Evolutionary conservation across 53 echinoderm and acorn worm genomes (phyloP), one percentile per base, ranked within the genome.

Genomic region (Echinometra lucunter): DNA sequence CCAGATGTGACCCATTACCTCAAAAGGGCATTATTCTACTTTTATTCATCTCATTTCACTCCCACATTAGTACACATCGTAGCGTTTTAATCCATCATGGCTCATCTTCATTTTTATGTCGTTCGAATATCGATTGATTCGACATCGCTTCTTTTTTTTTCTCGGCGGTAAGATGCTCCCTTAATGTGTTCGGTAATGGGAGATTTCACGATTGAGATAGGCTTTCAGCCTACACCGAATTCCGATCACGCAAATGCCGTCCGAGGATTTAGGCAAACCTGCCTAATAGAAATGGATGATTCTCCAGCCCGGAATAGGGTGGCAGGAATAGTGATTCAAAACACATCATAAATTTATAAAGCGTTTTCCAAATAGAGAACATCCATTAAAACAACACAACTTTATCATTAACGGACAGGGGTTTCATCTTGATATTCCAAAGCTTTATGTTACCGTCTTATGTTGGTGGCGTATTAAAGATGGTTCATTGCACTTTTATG

Each of bases 41-140:
- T 23, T 1, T 23, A 69, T 23, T 85, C 40, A 19, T 2, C 42
- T n/a, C 49, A n/a, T 30, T 28, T 15, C 85, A 47, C 53, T 81
- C 85, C 53, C 25, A 85, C 45, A 47, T n/a, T 27, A 16, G 27
- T 38, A 81, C 49, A 27, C 49, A 49, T 49, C 85, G 85, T 47
- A n/a, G 85, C 13, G 16, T n/a, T 85, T 85, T 40, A 85, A 85
- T 27, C 44, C 81, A 81, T 74, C 81, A 81, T 74, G 18, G 44
- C 8, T 81, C 6, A 44, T 40, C 49, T 85, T 47, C 15, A n/a
- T 47, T 37, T 85, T 83, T 49, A 19, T 28, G 85, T 49, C 85
- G 85, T 85, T 85, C 85, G 49, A 47, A 85, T 85, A 85, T 85
- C 49, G 85, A 85, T 85, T 85, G 85, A 85, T 85, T 85, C 85